Evolutionary conservation across 1,140 invertebrate genomes (phyloP), one percentile per base, ranked within the genome.

Genomic region (Popillia japonica): DNA sequence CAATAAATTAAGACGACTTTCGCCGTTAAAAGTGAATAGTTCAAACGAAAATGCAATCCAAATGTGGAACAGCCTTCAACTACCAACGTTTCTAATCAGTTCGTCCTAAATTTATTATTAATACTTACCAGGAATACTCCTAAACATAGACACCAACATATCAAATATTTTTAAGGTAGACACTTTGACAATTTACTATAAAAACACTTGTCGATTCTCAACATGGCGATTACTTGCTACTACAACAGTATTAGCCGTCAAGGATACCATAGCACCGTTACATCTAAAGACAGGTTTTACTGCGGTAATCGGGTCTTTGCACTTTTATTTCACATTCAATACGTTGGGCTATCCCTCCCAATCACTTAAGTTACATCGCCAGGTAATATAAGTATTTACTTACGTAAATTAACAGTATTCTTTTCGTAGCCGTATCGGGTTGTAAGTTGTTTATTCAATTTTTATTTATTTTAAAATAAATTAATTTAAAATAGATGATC

Each of bases 111-210:
- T 41, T 17, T 40, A 14, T n/a, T 34, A n/a, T 0, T 8, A 27
- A 27, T 34, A 80, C 82, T 79, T 81, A 82, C 85, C 85, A 77
- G 85, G 84, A 59, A 82, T 83, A 78, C 81, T 86, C 80, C 83
- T 79, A 78, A 86, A 86, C 42, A 86, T 84, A 75, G 84, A 85
- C 42, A 85, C 83, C 76, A 86, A 78, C 82, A 85, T 85, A 75
- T 84, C 85, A 80, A 74, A 73, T 41, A 79, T 55, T 40, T 78
- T 78, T 55, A 76, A 76, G 6, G 75, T 48, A 27, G 41, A 44
- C 75, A 76, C 41, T 76, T 76, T 76, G 75, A 55, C 14, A 44
- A 27, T 20, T 42, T 42, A 27, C 9, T 22, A 44, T n/a, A 22
- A 42, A 48, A 48, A 76, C 41, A 55, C 44, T 76, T 44, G 75